Evolutionary conservation across 2,888 invertebrate genomes (phyloP), one percentile per base, ranked within the genome.

Genomic region (Zygothrica quintamaculata): DNA sequence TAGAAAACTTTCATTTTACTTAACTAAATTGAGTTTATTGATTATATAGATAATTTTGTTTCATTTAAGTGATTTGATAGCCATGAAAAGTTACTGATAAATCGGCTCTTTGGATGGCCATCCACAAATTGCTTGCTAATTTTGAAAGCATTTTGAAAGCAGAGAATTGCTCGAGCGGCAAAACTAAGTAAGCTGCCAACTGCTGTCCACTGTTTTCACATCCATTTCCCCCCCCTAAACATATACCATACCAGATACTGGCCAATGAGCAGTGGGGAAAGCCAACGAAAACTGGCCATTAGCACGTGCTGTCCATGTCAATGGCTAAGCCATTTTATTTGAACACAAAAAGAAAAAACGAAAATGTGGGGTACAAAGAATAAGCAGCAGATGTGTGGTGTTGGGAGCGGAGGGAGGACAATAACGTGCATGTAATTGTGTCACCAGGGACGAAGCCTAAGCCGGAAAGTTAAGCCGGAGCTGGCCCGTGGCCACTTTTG

Each of bases 341-440:
- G 9, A 29, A 29, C 51, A 33, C 34, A 36, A 29, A 25, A 15
- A 13, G 33, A 31, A 25, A 47, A 43, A 22, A 52, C 31, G 22
- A 34, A 29, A 29, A 36, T 11, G 2, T 2, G 7, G 18, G 8
- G 39, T 13, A 11, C 16, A 26, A 18, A 22, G 18, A 18, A 15
- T 16, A 29, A 25, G 22, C 15, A 22, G 5, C 18, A 22, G 18
- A 22, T 2, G 5, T 22, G 18, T n/a, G n/a, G n/a, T n/a, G n/a
- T n/a, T n/a, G n/a, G n/a, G 31, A 6, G 43, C 47, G 33, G 16
- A 53, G 15, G 25, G 11, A 4, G 3, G 31, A 1, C 7, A 36
- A 12, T 72, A 84, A 66, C 78, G 81, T 74, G 78, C 76, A 71
- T 81, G 84, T 81, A 84, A 81, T 84, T 84, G 82, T 81, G 82